Conservation (phyloP, 2,113 vertebrate species). For the Apteryx owenii region DNA sequence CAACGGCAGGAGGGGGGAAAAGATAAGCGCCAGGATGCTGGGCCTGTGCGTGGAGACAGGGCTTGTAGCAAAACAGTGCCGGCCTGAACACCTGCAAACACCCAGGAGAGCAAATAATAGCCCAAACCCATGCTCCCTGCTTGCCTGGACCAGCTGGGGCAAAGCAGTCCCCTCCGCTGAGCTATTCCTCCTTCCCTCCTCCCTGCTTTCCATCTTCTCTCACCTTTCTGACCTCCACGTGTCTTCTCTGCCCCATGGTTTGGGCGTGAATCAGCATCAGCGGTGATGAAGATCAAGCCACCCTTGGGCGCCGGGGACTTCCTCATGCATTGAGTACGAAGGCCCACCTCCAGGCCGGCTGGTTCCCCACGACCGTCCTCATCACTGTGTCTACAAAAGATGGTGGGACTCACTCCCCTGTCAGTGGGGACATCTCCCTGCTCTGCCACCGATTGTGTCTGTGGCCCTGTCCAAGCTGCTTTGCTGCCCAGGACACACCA, state of each 20-base stretch:
- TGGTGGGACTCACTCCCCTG: too few relatives aligned
- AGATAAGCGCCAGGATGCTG: neutral
- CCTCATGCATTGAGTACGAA: too few relatives aligned
- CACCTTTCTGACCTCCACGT: neutral
- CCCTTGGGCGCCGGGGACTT: too few relatives aligned
- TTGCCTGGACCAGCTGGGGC: neutral
- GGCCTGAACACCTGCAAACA: too few relatives aligned
- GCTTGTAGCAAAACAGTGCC: too few relatives aligned
- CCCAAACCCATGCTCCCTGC: neutral
- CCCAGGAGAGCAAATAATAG: too few relatives aligned
- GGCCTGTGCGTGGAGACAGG: neutral
- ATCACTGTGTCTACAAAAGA: too few relatives aligned
- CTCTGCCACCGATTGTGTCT: neutral
- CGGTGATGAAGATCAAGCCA: too few relatives aligned
- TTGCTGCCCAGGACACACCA: neutral
- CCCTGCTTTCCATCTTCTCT: neutral
- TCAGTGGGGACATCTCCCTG: neutral
- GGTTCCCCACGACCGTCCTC: too few relatives aligned
- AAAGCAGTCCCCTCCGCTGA: too few relatives aligned
- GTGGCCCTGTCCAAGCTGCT: neutral
- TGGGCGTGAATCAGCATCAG: neutral
- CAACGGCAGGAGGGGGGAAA: neutral
- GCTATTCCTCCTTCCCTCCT: neutral
- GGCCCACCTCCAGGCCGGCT: too few relatives aligned
- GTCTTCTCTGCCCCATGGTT: neutral